Evolutionary conservation across 2,113 vertebrate genomes (phyloP).

Genomic region (Psittacula cyanocephala): DNA sequence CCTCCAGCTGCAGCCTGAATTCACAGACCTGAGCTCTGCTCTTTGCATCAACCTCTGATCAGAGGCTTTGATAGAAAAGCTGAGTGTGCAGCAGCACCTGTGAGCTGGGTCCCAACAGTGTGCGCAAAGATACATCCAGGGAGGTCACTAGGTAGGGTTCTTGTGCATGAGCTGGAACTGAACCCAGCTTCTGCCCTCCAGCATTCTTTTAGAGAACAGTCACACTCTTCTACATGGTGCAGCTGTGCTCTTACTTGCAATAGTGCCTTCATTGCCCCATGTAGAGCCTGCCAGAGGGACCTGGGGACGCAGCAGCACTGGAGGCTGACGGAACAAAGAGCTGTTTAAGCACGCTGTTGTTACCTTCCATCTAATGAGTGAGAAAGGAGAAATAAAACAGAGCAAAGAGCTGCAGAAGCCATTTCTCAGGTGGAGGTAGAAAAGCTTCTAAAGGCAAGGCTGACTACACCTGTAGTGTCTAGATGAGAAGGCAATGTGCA

Average conservation of each 20-base stretch:
- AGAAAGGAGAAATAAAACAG: background rate
- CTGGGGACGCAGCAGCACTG: background rate
- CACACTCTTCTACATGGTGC: fast-evolving
- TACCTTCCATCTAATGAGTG: background rate
- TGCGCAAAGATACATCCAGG: background rate
- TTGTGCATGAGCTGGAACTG: background rate
- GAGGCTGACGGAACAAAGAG: background rate
- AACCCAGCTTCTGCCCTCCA: background rate
- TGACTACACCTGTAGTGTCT: background rate
- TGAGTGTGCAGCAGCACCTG: background rate
- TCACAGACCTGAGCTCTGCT: background rate
- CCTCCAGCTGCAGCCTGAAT: background rate
- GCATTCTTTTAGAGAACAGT: background rate
- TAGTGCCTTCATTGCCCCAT: background rate
- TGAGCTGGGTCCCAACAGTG: background rate
- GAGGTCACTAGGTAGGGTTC: background rate
- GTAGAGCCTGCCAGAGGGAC: background rate
- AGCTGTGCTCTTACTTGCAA: background rate
- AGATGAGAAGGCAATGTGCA: background rate
- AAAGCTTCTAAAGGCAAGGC: background rate
- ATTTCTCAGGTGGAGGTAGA: background rate
- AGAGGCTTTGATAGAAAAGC: background rate
- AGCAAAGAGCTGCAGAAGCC: background rate
- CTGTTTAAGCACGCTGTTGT: background rate
- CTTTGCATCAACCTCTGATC: background rate